These are phyloP conservation scores for Zosterops japonicus DNA, from an alignment of 2,113 vertebrate species.

Conservation along the genomic window DNA sequence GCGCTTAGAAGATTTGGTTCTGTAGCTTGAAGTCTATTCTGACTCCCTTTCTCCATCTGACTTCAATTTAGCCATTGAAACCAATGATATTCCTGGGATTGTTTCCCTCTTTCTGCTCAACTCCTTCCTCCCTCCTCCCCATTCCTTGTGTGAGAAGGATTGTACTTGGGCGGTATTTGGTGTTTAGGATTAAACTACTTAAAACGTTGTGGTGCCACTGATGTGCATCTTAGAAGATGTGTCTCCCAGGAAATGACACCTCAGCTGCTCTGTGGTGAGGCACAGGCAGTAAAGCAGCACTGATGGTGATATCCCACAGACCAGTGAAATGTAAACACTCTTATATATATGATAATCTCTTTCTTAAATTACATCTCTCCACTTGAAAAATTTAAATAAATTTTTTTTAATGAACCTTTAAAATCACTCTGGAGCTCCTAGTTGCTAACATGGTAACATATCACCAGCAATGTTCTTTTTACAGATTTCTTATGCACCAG, in stretches of 20 bases:
- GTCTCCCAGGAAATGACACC: background rate
- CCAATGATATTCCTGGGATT: background rate
- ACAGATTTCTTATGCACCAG: background rate
- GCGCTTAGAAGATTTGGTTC: background rate
- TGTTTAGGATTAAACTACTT: background rate
- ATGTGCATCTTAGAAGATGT: background rate
- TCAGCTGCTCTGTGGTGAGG: background rate
- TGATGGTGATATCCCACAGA: background rate
- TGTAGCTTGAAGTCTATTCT: background rate
- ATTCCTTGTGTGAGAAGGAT: background rate
- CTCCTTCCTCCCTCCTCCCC: background rate
- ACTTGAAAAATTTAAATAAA: background rate
- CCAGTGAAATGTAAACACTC: background rate
- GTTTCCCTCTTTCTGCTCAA: background rate
- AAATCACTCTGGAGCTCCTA: background rate
- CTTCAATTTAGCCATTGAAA: background rate
- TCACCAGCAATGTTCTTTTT: background rate
- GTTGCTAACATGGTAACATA: background rate
- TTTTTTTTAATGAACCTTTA: background rate
- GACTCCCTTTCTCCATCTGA: background rate
- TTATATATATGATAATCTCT: background rate
- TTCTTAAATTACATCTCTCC: background rate
- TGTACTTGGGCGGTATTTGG: background rate
- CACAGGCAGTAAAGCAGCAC: background rate
- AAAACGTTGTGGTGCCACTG: background rate